Evolutionary conservation across 1,140 invertebrate genomes (phyloP), one percentile per base, ranked within the genome.

Genomic region (Meteorus sp.): DNA sequence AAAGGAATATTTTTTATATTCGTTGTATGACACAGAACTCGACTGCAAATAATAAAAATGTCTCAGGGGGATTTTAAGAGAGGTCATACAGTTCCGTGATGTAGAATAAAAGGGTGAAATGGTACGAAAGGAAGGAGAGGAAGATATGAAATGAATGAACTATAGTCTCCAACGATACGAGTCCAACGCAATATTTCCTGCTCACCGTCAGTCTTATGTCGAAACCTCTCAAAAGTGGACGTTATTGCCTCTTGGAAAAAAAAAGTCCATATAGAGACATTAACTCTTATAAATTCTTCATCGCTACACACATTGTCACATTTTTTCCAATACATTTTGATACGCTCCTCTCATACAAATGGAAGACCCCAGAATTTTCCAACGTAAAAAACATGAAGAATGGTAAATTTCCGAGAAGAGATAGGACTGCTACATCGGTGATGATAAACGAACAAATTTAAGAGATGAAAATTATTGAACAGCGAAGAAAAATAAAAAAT

Each of bases 171-270:
- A n/a, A n/a, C 22, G 17, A 31, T 52, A 35, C 35, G 33, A 35
- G 20, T 31, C 31, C 22, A 52, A 52, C 33, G 50, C 50, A 52
- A 52, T 52, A 52, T 52, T 31, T 52, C 37, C 50, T 52, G 27
- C 50, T 52, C 50, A 11, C 13, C 50, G 27, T 52, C 50, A 52
- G 31, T 52, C 50, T 52, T 37, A 52, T 52, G 31, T 52, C 27
- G 50, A 52, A 37, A 52, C 50, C 31, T 52, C 50, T 52, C 50
- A 52, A 52, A 52, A 52, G 50, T 52, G 37, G 50, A 52, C 50
- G 27, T 52, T 52, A 52, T 52, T 52, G 50, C 50, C 31, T 52
- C 27, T 37, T 23, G 27, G 50, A 37, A 31, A 33, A 52, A 52
- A 35, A 52, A 52, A 52, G 31, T 37, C 17, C 47, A 5, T 51